A percentile compares a stretch with the other conserved stretches of the same genome.
Conservation (phyloP, 2,888 invertebrate species). For the Tetramorium bicarinatum region DNA sequence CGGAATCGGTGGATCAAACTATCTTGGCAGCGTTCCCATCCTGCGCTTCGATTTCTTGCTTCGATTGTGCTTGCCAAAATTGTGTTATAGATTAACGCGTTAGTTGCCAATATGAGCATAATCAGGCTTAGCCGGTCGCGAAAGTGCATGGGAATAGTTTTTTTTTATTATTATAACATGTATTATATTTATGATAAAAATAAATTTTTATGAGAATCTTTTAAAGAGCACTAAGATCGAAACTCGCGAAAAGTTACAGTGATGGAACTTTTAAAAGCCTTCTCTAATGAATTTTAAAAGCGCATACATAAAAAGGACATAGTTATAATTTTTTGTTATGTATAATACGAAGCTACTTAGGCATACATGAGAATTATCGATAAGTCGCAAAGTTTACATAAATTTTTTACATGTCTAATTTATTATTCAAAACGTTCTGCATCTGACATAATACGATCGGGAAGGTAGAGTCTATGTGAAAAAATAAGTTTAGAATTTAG, state of each 20-base stretch:
- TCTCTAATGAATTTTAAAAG: background rate
- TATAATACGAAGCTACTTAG: background rate
- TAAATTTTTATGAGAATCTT: background rate
- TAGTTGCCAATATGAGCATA: background rate
- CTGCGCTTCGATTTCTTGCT: slow-evolving; percentile 41
- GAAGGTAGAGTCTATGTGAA: background rate
- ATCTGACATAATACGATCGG: background rate
- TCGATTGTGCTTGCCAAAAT: slow-evolving; percentile 1
- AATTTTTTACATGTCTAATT: background rate
- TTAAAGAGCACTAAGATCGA: background rate
- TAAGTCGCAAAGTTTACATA: background rate
- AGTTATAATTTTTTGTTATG: background rate
- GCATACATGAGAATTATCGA: background rate
- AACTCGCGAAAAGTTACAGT: background rate
- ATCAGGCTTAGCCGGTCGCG: background rate
- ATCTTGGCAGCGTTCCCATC: slow-evolving; percentile 66
- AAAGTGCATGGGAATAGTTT: background rate
- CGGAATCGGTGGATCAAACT: slow-evolving; percentile 64
- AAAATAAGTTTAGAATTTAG: background rate
- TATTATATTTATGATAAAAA: background rate
- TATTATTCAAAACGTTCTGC: background rate
- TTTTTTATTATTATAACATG: background rate
- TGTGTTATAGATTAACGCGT: slow-evolving; percentile 23
- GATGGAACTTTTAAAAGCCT: background rate
- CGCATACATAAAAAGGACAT: background rate